Base-by-base conservation (phyloP, 2,797 vertebrate species). In the Atherinosoma microstoma region DNA sequence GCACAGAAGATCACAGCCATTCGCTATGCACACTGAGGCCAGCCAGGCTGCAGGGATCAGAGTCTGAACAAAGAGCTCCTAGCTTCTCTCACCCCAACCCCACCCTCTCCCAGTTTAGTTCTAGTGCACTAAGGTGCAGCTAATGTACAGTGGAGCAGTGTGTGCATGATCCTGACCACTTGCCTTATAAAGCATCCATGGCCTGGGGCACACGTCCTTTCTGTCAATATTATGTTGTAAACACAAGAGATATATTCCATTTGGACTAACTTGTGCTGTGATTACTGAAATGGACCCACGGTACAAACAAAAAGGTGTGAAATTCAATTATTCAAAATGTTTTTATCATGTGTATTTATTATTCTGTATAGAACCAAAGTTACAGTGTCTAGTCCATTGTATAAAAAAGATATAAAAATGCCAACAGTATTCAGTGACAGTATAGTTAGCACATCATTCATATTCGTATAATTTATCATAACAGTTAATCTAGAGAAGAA, bases 21-120 rank as follows among this genome's bases (percentile, higher is more conserved):
- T 83, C 86, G 76, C 85, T 73, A 60, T 57, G 67, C 90, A 82
- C 80, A 27, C 71, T 7, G 63, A 80, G 78, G 79, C 70, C 86
- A 42, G 71, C 67, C 35, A 82, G 76, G 83, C 87, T 84, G 89
- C 74, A 86, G 90, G 83, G 89, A 90, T 85, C 83, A 60, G 59
- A 30, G 80, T 62, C 73, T 72, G 76, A 91, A 93, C 92, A 94
- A 94, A 94, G 92, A 92, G 80, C 84, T 82, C 77, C 74, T 68
- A 27, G 79, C 79, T 68, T 66, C 77, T 35, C 32, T 80, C 68
- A 38, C 11, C 63, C 61, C 56, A 42, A 73, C 79, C 73, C 57
- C 66, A 42, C 64, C 63, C 66, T 78, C 79, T 81, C 80, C 86
- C 76, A 78, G 72, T 90, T 89, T 85, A 81, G 84, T 84, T 75